Conservation (phyloP, 2,113 vertebrate genomes). For the Dasyurus viverrinus region DNA sequence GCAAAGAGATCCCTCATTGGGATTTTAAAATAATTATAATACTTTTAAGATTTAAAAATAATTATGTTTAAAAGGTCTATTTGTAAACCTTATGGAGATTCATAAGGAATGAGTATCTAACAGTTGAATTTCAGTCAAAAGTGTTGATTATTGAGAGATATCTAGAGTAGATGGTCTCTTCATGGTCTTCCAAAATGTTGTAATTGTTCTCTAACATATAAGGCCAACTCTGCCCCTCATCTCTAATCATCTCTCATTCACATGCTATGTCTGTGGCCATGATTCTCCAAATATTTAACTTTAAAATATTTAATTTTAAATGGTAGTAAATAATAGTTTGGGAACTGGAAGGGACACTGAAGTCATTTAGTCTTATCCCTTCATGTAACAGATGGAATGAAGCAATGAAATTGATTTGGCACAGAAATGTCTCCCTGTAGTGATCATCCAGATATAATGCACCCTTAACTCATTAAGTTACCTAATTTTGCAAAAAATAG, state of each 20-base stretch:
- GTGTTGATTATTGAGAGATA: not conserved
- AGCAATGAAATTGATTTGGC: not conserved
- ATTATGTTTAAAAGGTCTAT: not conserved
- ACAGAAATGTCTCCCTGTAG: not conserved
- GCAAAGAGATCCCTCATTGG: not conserved
- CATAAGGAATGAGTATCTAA: not conserved
- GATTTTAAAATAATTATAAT: too few relatives aligned
- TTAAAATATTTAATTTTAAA: slow-evolving; percentile 13
- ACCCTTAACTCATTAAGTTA: slow-evolving; percentile 11
- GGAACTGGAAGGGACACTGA: not conserved
- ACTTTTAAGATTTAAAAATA: not conserved
- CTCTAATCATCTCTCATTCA: not conserved
- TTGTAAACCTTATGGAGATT: not conserved
- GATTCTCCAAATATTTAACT: not conserved
- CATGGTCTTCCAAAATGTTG: not conserved
- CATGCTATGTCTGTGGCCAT: not conserved
- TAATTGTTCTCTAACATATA: not conserved
- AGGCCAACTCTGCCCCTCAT: not conserved
- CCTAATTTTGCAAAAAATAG: not conserved
- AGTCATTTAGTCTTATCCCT: not conserved
- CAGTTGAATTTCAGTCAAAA: not conserved
- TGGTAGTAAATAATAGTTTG: not conserved
- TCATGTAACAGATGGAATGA: not conserved
- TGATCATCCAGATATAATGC: not conserved
- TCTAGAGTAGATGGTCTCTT: not conserved